phyloP scores from a whole-genome alignment of 2,113 vertebrate genomes.

The Malurus melanocephalus region DNA sequence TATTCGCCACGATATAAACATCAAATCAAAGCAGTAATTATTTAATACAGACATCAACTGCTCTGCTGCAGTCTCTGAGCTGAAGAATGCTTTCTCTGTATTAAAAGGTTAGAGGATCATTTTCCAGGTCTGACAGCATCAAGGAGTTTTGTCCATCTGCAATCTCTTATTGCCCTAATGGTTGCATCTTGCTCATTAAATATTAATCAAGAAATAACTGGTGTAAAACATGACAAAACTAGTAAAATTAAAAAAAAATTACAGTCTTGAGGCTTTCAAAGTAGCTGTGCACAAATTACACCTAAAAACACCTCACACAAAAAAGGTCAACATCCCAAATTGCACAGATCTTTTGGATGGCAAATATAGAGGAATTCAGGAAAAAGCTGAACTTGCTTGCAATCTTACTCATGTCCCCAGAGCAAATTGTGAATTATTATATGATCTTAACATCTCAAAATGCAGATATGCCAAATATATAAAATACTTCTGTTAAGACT shows the following conservation, averaged over 20 bases:
- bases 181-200: neutral
- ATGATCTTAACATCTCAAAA: neutral
- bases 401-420: neutral
- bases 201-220: neutral
- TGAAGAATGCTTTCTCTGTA: neutral
- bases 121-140: neutral
- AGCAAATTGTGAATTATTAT: neutral
- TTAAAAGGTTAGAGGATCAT: neutral
- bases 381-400: neutral
- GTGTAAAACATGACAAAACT: neutral
- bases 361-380: neutral
- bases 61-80: neutral
- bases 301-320: neutral
- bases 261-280: neutral
- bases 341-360: neutral
- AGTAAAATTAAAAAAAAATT: neutral
- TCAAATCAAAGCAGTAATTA: slow-evolving; percentile 41
- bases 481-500: neutral
- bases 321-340: neutral
- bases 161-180: too few species aligned
- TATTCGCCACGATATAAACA: neutral
- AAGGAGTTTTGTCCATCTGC: neutral
- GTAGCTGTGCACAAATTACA: neutral
- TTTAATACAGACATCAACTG: slow-evolving; percentile 21
- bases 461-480: neutral